Evolutionary conservation across 2,888 invertebrate species (phyloP).

Genomic region (Drosophila buzzatii): DNA sequence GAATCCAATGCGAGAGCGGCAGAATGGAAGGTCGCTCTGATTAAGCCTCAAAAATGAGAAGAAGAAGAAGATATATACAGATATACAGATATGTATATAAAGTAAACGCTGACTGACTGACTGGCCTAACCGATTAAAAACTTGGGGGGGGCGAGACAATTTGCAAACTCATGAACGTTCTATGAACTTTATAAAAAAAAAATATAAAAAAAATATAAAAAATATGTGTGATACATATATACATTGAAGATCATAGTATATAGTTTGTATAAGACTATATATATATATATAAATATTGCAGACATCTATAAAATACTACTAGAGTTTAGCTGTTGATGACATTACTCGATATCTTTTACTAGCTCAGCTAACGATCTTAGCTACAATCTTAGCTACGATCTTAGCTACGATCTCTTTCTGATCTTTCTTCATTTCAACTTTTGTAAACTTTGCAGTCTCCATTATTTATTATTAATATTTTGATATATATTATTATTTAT

Average conservation of each 20-base stretch:
- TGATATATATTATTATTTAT: too few relatives aligned
- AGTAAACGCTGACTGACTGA: conserved; percentile 22
- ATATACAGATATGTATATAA: not conserved
- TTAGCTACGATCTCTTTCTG: too few relatives aligned
- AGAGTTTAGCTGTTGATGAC: not conserved
- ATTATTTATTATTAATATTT: too few relatives aligned
- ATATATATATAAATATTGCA: not conserved
- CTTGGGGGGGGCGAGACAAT: conserved; percentile 25
- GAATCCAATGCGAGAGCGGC: not conserved
- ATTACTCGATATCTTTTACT: too few relatives aligned
- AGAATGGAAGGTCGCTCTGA: conserved; percentile 53
- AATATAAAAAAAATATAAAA: not conserved
- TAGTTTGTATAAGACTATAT: not conserved
- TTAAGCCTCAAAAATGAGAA: conserved; percentile 42
- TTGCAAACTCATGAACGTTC: conserved; percentile 14
- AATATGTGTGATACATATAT: not conserved
- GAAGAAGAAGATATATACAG: too few relatives aligned
- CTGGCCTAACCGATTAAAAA: conserved; percentile 53
- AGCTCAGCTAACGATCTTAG: too few relatives aligned
- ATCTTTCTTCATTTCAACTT: too few relatives aligned
- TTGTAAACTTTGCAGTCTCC: too few relatives aligned
- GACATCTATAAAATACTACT: not conserved
- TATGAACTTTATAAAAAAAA: not conserved
- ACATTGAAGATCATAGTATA: not conserved
- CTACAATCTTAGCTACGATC: too few relatives aligned